Base-by-base conservation (phyloP, 2,888 invertebrate species). In the Apomyelois bistriatella region DNA sequence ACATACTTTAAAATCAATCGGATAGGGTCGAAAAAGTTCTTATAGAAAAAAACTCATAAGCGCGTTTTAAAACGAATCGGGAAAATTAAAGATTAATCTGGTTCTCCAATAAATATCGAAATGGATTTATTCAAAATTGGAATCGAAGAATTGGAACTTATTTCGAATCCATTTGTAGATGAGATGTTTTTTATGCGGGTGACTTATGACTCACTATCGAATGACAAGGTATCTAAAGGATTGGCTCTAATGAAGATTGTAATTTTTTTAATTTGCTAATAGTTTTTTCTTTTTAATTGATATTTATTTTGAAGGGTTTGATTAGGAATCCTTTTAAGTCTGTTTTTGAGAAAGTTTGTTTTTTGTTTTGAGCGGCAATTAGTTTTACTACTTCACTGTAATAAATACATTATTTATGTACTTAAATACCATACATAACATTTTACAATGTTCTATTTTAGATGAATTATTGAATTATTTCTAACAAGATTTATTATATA, bases 51-150 rank as follows among this genome's bases (percentile, higher is more conserved):
- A 67, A 78, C 70, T 83, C 75, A 82, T 84, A 82, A 85, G 82
- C 81, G 81, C 76, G 81, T 81, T 88, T 87, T 85, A 84, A 87
- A 88, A 78, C 73, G 78, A 73, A 76, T 74, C 74, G 78, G 75
- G 66, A 70, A 77, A 82, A 85, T 86, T 85, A 86, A 86, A 88
- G 86, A 88, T 89, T 89, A 89, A 88, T 88, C 82, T 72, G 75
- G 70, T 75, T 79, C 81, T 81, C 82, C 85, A 86, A 88, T 88
- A 89, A 89, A 89, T 89, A 87, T 85, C 68, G 70, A 76, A 88
- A 83, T 79, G 85, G 79, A 84, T 82, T 79, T 78, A 78, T 76
- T 82, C 72, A 69, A 82, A 85, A 89, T 89, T 88, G 89, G 79
- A 85, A 85, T 82, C 74, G 80, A 85, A 87, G 87, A 87, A 87